Evolutionary conservation across 2,888 invertebrate genomes (phyloP), one percentile per base, ranked within the genome.

Genomic region (Lochmaea crataegi): DNA sequence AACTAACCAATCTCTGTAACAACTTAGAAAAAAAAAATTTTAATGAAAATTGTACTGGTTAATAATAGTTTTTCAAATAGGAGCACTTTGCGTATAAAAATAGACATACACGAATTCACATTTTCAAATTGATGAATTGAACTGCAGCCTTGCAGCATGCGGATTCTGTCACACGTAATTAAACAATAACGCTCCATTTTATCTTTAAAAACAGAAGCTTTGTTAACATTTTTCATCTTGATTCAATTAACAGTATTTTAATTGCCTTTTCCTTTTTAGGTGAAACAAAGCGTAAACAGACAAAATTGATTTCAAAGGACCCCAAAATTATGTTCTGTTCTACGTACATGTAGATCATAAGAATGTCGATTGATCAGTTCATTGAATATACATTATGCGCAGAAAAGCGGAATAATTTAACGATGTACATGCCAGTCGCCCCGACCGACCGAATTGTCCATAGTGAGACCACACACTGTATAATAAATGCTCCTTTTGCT

Each of bases 361-460:
- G 83, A 83, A 83, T 81, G 77, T 79, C 84, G 83, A 84, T 84
- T 84, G 84, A 84, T 84, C 84, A 83, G 81, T 80, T 81, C 82
- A 84, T 82, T 81, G 83, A 82, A 80, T 82, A 79, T 81, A 81
- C 78, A 84, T 84, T 84, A 85, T 79, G 84, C 82, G 80, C 85
- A 84, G 79, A 78, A 70, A 80, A 80, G 84, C 82, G 85, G 85
- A 85, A 86, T 86, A 86, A 86, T 86, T 86, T 86, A 86, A 86
- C 85, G 86, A 86, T 83, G 84, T 78, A 78, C 79, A 82, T 80
- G 78, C 74, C 61, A 42, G 38, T 60, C 60, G 60, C 60, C 60
- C 38, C 60, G 61, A 42, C 42, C 38, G 53, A 76, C 75, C 73
- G 75, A 45, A 64, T 64, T 56, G 53, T 75, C 76, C 72, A 64